Base-by-base conservation (phyloP, 37 sponge, comb jelly and placozoan genomes). In the Agelas oroides region DNA sequence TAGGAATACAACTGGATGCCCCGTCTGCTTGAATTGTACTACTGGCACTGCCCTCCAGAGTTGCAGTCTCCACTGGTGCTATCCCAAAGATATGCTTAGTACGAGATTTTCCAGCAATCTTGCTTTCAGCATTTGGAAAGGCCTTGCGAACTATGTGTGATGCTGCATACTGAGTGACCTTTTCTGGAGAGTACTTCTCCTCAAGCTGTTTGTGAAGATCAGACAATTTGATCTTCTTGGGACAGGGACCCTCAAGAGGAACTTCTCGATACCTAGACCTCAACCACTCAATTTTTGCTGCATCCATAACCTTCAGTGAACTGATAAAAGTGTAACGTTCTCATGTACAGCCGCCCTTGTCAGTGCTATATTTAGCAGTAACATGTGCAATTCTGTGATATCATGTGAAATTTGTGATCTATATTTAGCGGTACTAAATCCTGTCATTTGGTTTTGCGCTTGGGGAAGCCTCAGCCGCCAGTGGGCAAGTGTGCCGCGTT, bases 11-110 rank as follows among this genome's bases (percentile, higher is more conserved):
- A 19, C 17, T 15, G 17, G 15, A 15, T 56, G 17, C 18, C 15
- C 58, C 58, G 18, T 18, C 58, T 19, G 58, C 58, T 56, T 56
- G 58, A 19, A 18, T 15, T 15, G 15, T 56, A 56, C 15, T 56
- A n/a, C n/a, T n/a, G n/a, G n/a, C n/a, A 19, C n/a, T n/a, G n/a
- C n/a, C n/a, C n/a, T n/a, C n/a, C n/a, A n/a, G n/a, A n/a, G n/a
- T n/a, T n/a, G n/a, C n/a, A n/a, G n/a, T n/a, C n/a, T n/a, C n/a
- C n/a, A 56, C 58, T 56, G 58, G 58, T 56, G 15, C 25, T 16
- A 65, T 65, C 27, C 66, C 66, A 65, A 24, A 65, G 66, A 65
- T 65, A 25, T 65, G 27, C 27, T 65, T 65, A 13, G 20, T 16
- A 19, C 27, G 15, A 16, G 20, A 24, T n/a, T 65, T 23, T 23